A percentile compares a stretch with the other conserved stretches of the same genome.
Conservation (phyloP, 2,113 vertebrate species). For the Indicator maculatus region DNA sequence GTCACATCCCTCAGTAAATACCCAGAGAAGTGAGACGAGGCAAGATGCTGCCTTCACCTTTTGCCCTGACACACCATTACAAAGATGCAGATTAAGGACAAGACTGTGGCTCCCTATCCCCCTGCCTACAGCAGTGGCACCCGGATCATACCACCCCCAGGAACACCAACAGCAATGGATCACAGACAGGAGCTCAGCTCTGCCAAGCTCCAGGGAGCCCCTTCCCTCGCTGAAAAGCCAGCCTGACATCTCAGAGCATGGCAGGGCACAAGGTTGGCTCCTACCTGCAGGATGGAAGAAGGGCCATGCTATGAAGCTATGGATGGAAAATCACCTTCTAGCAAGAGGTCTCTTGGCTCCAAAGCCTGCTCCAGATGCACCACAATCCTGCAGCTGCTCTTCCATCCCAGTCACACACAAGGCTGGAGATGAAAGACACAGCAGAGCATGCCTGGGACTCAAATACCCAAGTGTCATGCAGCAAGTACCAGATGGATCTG, state of each 20-base stretch:
- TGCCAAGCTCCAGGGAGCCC: not conserved
- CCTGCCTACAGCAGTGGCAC: not conserved
- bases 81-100: not conserved
- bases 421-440: not conserved
- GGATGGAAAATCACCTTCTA: not conserved
- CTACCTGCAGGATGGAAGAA: not conserved
- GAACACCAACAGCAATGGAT: not conserved
- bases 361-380: not conserved
- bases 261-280: not conserved
- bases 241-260: not conserved
- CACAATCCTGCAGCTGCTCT: not conserved
- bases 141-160: not conserved
- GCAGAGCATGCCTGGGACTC: not conserved
- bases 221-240: not conserved
- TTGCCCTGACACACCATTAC: not conserved
- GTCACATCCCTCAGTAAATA: slow-evolving; percentile 16
- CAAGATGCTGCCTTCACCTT: not conserved
- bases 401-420: not conserved
- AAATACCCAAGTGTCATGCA: not conserved
- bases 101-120: not conserved
- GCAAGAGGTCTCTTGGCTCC: not conserved
- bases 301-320: not conserved
- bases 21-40: not conserved
- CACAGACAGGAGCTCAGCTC: not conserved
- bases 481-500: not conserved